These are phyloP conservation scores for Amphimallon solstitiale DNA, from an alignment of 2,888 invertebrate genomes.

Conservation along the genomic window DNA sequence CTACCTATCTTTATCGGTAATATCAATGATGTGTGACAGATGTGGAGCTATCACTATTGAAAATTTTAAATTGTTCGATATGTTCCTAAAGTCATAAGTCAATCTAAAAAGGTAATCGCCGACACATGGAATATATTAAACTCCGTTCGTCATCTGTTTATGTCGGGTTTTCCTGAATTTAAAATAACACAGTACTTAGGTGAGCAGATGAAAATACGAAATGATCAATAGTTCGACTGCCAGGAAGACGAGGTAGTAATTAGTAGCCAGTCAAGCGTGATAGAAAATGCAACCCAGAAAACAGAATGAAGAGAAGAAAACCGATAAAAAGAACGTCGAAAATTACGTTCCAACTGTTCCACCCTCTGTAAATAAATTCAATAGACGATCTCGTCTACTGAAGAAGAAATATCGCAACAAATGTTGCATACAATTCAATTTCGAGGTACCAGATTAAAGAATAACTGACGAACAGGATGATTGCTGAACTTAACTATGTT, in stretches of 20 bases:
- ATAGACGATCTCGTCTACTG: background rate
- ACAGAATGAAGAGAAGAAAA: conserved; percentile 10
- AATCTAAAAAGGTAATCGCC: no score
- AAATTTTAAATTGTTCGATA: no score
- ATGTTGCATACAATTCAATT: conserved; percentile 27
- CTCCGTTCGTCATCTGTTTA: no score
- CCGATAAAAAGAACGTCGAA: conserved; percentile 11
- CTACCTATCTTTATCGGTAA: no score
- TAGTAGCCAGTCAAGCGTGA: background rate
- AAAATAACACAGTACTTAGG: background rate
- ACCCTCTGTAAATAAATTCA: conserved; percentile 19
- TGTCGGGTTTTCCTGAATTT: no score
- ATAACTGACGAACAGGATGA: background rate
- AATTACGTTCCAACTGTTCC: conserved; percentile 15
- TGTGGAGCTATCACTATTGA: no score
- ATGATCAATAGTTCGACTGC: conserved; percentile 4
- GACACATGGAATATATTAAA: no score
- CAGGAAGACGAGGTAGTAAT: conserved; percentile 7
- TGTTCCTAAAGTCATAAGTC: no score
- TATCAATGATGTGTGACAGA: no score
- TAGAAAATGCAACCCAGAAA: conserved; percentile 1
- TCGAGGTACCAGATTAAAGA: background rate
- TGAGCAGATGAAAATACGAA: background rate
- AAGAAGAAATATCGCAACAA: background rate
- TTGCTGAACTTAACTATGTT: no score